Evolutionary conservation across 2,113 vertebrate genomes (phyloP).

Genomic region (Rhizomys pruinosus): DNA sequence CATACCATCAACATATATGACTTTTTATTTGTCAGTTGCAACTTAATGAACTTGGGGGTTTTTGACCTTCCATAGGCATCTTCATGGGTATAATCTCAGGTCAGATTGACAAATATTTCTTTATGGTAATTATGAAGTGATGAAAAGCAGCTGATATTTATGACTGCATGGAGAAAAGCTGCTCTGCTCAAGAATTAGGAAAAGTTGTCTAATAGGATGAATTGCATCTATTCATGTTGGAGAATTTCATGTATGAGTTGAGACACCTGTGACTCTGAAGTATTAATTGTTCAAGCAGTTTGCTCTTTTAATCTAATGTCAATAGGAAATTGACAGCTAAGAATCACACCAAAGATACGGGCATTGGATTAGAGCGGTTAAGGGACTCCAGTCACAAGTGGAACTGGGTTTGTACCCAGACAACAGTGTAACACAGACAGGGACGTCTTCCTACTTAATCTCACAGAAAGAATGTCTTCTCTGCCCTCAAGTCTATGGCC

Average conservation of each 20-base stretch:
- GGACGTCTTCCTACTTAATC: not conserved
- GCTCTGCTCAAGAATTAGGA: not conserved
- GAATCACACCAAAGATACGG: rapidly evolving
- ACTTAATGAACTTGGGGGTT: not conserved
- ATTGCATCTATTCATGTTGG: not conserved
- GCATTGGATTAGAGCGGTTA: not conserved
- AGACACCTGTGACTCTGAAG: not conserved
- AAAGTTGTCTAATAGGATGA: not conserved
- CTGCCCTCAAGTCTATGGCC: no score
- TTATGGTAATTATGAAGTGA: no score
- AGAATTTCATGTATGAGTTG: not conserved
- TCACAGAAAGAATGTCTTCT: rapidly evolving
- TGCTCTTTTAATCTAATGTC: not conserved
- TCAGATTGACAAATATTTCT: not conserved
- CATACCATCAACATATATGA: not conserved
- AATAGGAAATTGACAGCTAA: not conserved
- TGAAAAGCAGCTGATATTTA: slow-evolving; percentile 24
- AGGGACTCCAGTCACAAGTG: no score
- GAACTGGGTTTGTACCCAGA: not conserved
- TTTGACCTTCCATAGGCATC: not conserved
- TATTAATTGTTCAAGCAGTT: not conserved
- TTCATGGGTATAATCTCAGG: not conserved
- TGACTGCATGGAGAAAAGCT: not conserved
- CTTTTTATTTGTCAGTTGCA: not conserved
- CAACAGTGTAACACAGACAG: rapidly evolving